phyloP scores from a whole-genome alignment of 2,888 invertebrate genomes.

The Gymnoscelis rufifasciata region DNA sequence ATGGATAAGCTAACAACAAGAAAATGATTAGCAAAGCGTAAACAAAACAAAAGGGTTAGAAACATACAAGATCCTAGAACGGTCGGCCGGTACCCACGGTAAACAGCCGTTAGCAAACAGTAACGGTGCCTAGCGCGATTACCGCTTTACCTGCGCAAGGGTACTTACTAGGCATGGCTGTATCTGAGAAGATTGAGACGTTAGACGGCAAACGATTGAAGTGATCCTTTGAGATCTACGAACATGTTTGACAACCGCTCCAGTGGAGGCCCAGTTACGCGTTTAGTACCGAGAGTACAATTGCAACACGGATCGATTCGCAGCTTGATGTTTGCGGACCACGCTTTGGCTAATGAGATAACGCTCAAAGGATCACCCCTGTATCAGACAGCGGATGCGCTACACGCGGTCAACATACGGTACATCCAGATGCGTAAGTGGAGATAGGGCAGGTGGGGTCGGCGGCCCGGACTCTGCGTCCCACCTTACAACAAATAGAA shows the following conservation, averaged over 20 bases:
- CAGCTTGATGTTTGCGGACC: no score
- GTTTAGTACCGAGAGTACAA: not conserved
- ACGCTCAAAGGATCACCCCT: constrained; percentile 18
- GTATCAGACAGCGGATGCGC: constrained; percentile 42
- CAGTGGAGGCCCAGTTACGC: not conserved
- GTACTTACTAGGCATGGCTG: constrained; percentile 10
- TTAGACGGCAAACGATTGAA: constrained; percentile 3
- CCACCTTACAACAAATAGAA: constrained; percentile 76
- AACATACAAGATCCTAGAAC: constrained; percentile 29
- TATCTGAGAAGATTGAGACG: constrained; percentile 10
- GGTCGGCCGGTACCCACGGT: constrained; percentile 31
- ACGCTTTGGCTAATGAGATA: not conserved
- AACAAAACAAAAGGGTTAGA: constrained; percentile 32
- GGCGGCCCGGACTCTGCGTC: constrained; percentile 75
- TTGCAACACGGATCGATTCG: no score
- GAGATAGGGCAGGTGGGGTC: constrained; percentile 79
- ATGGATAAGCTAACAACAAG: not conserved
- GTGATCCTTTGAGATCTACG: constrained; percentile 12
- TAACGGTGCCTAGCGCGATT: constrained; percentile 26
- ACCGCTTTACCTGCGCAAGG: constrained; percentile 20
- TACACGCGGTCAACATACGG: constrained; percentile 67
- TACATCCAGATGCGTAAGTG: constrained; percentile 81
- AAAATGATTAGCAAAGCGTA: constrained; percentile 22
- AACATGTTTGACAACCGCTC: not conserved
- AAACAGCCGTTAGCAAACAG: constrained; percentile 40